Conservation (phyloP, 2,113 vertebrate genomes). For the Otis tarda region DNA sequence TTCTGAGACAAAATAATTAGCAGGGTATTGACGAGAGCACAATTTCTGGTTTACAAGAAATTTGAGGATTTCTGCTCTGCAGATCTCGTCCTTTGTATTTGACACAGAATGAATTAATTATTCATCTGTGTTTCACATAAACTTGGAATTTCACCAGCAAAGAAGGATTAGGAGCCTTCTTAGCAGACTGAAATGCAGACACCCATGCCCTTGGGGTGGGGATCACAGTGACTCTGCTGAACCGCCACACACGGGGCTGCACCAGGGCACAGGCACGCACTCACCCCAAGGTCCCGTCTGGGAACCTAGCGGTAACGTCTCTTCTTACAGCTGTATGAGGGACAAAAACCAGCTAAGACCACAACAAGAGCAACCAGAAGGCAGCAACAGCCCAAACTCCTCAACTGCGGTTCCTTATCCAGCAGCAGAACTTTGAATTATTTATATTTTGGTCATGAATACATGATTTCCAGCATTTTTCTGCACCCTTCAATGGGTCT, state of each 20-base stretch:
- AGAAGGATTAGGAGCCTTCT: background rate
- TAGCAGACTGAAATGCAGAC: background rate
- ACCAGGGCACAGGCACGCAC: accelerated
- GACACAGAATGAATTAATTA: background rate
- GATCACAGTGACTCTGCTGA: background rate
- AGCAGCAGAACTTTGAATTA: background rate
- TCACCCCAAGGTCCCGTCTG: accelerated
- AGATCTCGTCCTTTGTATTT: background rate
- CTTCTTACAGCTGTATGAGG: background rate
- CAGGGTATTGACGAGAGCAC: background rate
- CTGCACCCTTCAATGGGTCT: background rate
- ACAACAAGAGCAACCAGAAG: background rate
- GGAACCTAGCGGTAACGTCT: background rate
- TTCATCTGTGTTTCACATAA: background rate
- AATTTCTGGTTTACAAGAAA: background rate
- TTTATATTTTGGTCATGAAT: background rate
- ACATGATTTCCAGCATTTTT: background rate
- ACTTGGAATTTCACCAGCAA: background rate
- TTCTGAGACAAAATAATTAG: background rate
- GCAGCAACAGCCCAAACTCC: background rate
- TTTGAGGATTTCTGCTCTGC: background rate
- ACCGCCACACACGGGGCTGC: background rate
- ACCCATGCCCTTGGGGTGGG: background rate
- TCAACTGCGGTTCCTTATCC: background rate
- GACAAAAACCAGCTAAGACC: background rate